Percentiles rank a stretch among this genome's conserved stretches.
These are phyloP conservation scores for Proctacanthus coquilletti DNA, from an alignment of 1,140 invertebrate genomes.

Conservation along the genomic window DNA sequence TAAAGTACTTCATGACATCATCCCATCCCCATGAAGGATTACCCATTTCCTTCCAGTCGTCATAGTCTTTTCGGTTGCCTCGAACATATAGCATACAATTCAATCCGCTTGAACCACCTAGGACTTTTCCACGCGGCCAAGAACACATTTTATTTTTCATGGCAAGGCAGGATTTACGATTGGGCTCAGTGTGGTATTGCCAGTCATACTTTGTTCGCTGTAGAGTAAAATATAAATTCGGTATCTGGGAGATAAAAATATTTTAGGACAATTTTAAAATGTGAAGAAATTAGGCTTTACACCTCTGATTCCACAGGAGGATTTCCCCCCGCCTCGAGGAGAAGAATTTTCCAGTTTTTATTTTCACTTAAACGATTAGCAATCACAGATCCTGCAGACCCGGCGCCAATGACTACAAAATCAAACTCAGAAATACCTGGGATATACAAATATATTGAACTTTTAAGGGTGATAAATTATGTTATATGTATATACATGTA, in stretches of 20 bases:
- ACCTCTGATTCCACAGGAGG: slow-evolving; percentile 20
- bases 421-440: slow-evolving; percentile 29
- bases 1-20: slow-evolving; percentile 55
- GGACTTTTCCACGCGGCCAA: slow-evolving; percentile 45
- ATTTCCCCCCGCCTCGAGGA: slow-evolving; percentile 35
- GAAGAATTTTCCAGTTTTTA: slow-evolving; percentile 24
- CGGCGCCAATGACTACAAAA: slow-evolving; percentile 39
- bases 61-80: slow-evolving; percentile 46
- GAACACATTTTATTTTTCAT: slow-evolving; percentile 33
- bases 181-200: slow-evolving; percentile 25
- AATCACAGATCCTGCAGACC: slow-evolving; percentile 43
- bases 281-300: no score
- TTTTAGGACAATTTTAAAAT: neutral
- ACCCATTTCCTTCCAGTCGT: slow-evolving; percentile 46
- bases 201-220: slow-evolving; percentile 28
- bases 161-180: slow-evolving; percentile 25
- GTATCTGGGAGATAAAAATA: slow-evolving; percentile 11
- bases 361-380: slow-evolving; percentile 20
- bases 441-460: neutral
- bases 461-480: neutral
- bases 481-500: neutral
- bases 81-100: slow-evolving; percentile 62
- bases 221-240: slow-evolving; percentile 26
- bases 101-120: slow-evolving; percentile 52
- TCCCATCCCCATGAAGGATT: slow-evolving; percentile 50